Base-by-base conservation (phyloP, 1,140 invertebrate species). In the Drosophila equinoxialis region DNA sequence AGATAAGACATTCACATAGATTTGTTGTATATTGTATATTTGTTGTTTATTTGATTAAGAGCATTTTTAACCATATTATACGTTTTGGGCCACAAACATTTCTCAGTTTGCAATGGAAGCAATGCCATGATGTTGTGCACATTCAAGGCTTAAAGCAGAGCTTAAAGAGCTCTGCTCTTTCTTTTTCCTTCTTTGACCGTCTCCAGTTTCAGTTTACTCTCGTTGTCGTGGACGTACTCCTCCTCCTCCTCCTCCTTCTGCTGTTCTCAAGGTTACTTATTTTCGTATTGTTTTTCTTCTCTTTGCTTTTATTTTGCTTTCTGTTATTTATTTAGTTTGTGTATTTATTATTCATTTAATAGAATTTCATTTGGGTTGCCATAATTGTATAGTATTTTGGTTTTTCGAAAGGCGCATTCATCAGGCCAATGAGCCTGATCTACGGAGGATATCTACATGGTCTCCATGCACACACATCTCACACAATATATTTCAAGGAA, bases 381-480 rank as follows among this genome's bases (percentile, higher is more conserved):
- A 45, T 45, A 45, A 14, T 14, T 45, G 4, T 14, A 45, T 45
- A 20, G 6, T 57, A 20, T 57, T 57, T 30, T 57, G 11, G 11
- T 57, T 57, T 57, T 57, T n/a, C 2, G 6, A 2, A 8, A 10
- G 10, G n/a, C 14, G 45, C 17, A 10, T 51, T 37, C 33, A 37
- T 35, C 55, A 37, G 55, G 55, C 55, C n/a, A 14, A 35, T 37
- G 30, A 58, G 55, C 55, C 55, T 58, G 55, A 35, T 35, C 55
- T 58, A 35, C n/a, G 55, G 14, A 72, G 62, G 59, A 51, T 75
- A 67, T 75, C 69, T 75, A 75, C 73, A 70, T 68, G 42, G 23
- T 70, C 65, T 59, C 55, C 55, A 58, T 35, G n/a, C 55, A 58
- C 55, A 58, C 55, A 58, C 55, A 35, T 35, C 55, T 35, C 55